Evolutionary conservation across 2,113 vertebrate genomes (phyloP).

Genomic region (Lontra canadensis): DNA sequence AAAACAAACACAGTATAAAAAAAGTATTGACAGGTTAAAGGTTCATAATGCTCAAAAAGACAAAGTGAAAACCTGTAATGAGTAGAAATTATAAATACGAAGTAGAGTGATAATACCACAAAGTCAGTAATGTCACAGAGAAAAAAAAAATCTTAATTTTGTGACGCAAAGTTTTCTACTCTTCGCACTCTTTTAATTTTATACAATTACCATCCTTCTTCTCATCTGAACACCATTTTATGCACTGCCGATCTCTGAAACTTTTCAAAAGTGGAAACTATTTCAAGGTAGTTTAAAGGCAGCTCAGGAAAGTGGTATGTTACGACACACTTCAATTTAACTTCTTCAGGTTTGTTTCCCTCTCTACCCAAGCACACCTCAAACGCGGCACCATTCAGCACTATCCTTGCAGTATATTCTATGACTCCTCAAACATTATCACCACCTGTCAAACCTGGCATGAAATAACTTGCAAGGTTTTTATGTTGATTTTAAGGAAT

Average conservation of each 20-base stretch:
- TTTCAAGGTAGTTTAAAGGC: constrained; percentile 43
- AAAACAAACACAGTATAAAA: not conserved
- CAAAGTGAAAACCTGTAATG: constrained; percentile 22
- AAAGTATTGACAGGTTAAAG: not conserved
- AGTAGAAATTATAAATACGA: constrained; percentile 26
- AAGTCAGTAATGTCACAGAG: not conserved
- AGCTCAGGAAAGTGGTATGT: constrained; percentile 29
- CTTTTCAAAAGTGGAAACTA: constrained; percentile 54
- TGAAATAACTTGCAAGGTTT: constrained; percentile 80
- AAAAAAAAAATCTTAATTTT: not conserved
- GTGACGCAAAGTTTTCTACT: not conserved
- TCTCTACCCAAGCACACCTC: constrained; percentile 46
- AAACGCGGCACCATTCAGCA: constrained; percentile 40
- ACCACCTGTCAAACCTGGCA: constrained; percentile 76
- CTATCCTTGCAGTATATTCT: constrained; percentile 54
- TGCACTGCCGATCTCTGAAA: constrained; percentile 43
- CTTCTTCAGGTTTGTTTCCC: constrained; percentile 48
- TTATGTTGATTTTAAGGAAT: constrained; percentile 81
- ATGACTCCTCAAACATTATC: constrained; percentile 75
- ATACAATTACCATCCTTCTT: not conserved
- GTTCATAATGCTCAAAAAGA: not conserved
- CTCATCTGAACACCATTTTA: constrained; percentile 5
- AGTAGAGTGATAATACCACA: not conserved
- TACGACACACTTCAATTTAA: constrained; percentile 73
- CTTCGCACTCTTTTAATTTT: not conserved